Conservation (phyloP, 1,140 invertebrate species). For the Apocrypta bakeri region DNA sequence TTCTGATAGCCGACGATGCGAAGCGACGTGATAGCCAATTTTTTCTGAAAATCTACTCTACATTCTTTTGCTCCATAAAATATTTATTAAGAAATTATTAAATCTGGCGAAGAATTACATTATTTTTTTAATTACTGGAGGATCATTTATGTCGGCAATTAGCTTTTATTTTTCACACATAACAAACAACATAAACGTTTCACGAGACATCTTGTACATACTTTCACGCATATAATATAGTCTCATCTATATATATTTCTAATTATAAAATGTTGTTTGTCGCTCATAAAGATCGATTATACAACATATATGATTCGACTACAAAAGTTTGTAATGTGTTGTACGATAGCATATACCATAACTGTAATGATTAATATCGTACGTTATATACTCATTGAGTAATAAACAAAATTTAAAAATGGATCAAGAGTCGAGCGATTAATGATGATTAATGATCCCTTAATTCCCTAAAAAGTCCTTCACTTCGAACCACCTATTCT, state of each 20-base stretch:
- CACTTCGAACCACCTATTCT: too few species aligned
- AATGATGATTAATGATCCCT: too few species aligned
- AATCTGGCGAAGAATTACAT: background rate
- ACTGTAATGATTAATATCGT: too few species aligned
- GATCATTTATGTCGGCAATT: background rate
- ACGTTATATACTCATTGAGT: background rate
- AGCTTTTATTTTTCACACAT: background rate
- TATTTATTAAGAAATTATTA: background rate
- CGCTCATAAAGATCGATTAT: background rate
- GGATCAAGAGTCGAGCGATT: background rate
- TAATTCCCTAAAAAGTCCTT: too few species aligned
- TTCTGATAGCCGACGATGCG: background rate
- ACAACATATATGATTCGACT: conserved; percentile 11
- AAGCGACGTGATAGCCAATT: background rate
- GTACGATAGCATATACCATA: background rate
- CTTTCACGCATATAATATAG: conserved; percentile 3
- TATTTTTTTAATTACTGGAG: background rate
- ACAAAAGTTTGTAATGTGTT: conserved; percentile 13
- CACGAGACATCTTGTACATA: conserved; percentile 35
- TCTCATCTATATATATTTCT: background rate
- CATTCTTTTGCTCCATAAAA: background rate
- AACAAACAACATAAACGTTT: background rate
- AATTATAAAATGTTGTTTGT: conserved; percentile 24
- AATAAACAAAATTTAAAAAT: conserved; percentile 34
- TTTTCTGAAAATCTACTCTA: background rate